Percentiles rank a stretch among this genome's conserved stretches.
Conservation (phyloP, 2,888 invertebrate genomes). For the Prosapia bicincta region DNA sequence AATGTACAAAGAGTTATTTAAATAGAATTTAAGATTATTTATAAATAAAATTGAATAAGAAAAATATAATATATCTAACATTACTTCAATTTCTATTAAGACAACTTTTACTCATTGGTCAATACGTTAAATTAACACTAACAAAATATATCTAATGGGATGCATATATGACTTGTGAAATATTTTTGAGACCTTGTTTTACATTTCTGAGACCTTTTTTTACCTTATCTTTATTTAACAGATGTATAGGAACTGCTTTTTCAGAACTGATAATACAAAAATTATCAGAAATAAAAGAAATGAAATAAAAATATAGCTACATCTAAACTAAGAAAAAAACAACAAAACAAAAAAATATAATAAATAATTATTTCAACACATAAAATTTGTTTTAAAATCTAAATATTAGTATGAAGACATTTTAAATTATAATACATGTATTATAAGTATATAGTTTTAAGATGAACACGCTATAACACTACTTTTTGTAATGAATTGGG, state of each 20-base stretch:
- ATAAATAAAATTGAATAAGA: too few species aligned
- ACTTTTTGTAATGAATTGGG: background rate
- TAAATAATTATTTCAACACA: background rate
- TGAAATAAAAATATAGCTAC: background rate
- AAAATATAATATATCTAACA: too few species aligned
- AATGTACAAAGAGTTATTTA: too few species aligned
- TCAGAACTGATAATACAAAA: background rate
- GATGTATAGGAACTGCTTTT: background rate
- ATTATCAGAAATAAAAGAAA: background rate
- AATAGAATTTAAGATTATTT: too few species aligned
- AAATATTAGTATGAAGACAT: background rate
- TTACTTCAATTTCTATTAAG: too few species aligned
- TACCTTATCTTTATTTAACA: too few species aligned
- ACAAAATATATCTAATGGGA: too few species aligned
- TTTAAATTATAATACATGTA: background rate
- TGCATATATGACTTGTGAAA: too few species aligned
- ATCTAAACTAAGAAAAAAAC: background rate
- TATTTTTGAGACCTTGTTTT: too few species aligned
- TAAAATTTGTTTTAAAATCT: background rate
- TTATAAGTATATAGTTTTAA: background rate
- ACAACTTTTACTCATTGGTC: too few species aligned
- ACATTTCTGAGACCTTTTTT: too few species aligned
- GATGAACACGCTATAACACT: background rate
- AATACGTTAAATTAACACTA: too few species aligned
- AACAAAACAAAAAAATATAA: background rate